phyloP scores from a whole-genome alignment of 2,888 invertebrate genomes.

The Athalia circularis region DNA sequence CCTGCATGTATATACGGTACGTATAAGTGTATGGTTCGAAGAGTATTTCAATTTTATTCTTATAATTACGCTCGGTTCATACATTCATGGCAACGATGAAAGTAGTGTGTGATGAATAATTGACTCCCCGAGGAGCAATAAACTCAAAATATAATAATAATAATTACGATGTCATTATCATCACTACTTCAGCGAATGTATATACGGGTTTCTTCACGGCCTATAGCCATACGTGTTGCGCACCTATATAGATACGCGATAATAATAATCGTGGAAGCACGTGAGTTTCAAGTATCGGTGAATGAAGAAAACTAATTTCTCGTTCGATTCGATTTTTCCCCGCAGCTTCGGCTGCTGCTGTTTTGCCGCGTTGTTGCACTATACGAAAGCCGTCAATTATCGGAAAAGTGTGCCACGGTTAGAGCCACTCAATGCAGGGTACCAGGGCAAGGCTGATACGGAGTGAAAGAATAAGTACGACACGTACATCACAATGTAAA shows the following conservation, averaged over 20 bases:
- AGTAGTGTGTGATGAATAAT: constrained; percentile 7
- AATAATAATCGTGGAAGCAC: too few relatives aligned
- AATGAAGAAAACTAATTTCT: constrained; percentile 35
- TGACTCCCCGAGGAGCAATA: background rate
- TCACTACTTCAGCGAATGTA: background rate
- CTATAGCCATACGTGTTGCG: background rate
- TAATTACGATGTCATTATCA: background rate
- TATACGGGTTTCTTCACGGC: background rate
- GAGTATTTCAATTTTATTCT: constrained; percentile 5
- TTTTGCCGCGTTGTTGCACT: too few relatives aligned
- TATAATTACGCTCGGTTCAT: constrained; percentile 2
- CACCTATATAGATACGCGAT: background rate
- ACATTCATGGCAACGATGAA: background rate
- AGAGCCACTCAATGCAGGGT: constrained; percentile 31
- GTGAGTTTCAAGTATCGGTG: too few relatives aligned
- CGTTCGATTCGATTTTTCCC: constrained; percentile 34
- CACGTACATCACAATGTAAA: constrained; percentile 23
- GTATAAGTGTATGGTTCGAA: background rate
- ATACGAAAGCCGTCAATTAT: constrained; percentile 25
- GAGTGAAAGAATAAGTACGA: background rate
- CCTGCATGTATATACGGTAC: background rate
- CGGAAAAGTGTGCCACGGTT: constrained; percentile 42
- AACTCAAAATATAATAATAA: constrained; percentile 17
- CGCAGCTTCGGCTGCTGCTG: background rate
- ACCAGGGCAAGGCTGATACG: constrained; percentile 41